Evolutionary conservation across 2,888 invertebrate species (phyloP), one percentile per base, ranked within the genome.

Genomic region (Lobophora halterata): DNA sequence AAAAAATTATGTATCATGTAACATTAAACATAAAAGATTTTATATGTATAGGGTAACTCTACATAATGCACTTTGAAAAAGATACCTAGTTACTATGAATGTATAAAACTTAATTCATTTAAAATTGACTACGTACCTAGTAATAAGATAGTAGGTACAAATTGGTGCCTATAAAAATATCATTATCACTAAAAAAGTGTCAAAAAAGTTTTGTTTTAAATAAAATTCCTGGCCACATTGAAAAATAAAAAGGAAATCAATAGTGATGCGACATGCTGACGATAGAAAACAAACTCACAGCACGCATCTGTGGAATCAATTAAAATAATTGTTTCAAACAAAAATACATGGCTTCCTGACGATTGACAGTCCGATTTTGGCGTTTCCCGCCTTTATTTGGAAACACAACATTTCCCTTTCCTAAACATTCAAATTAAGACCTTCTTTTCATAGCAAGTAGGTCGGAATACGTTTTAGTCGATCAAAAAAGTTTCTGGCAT

Each of bases 321-420:
- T 85, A 80, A 71, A 73, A 72, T 81, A 83, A 86, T 85, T 79
- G 82, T 79, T 75, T 71, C 72, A 34, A 65, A 80, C 76, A 75
- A 79, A 81, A 83, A 82, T 76, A 77, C 71, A 72, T 56, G 79
- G 80, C 79, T 83, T 83, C 85, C 47, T 52, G 66, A 54, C 72
- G 79, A 81, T 73, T 78, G 82, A 81, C 78, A 76, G 60, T 62
- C 63, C 57, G 64, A 72, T 74, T 75, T 73, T 63, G 69, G 65
- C 65, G 62, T 71, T 79, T 73, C 73, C 78, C 76, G 73, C 71
- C 55, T 61, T 63, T 66, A 65, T 71, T 69, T 60, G 46, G 50
- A 50, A 51, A 46, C 34, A 55, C 58, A 40, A 11, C n/a, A 60
- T 38, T 20, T 45, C 49, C 37, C 19, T 35, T 39, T 46, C 20